Evolutionary conservation across 2,888 invertebrate genomes (phyloP), one percentile per base, ranked within the genome.

Genomic region (Megastigmus dorsalis): DNA sequence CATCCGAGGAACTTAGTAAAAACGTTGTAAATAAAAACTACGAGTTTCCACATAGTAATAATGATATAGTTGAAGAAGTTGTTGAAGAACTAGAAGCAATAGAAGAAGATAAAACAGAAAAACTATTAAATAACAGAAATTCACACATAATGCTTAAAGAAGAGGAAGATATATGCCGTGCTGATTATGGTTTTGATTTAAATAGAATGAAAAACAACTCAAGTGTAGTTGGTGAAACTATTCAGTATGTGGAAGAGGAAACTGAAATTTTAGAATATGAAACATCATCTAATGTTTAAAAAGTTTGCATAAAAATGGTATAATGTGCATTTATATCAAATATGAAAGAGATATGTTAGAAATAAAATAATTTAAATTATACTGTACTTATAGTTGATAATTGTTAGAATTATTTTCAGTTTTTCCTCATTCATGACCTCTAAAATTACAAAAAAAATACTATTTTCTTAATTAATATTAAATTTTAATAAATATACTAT

Each of bases 181-280:
- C 26, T 20, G 23, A 69, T 1, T 10, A 54, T 36, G 7, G 38
- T 13, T 43, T 59, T 2, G 43, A 36, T 52, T 33, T 15, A 2
- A 13, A 30, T 33, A 59, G 20, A 52, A 2, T 26, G 7, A 30
- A 6, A 15, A n/a, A n/a, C 28, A 38, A 36, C 30, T 15, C 20
- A 41, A 41, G 5, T 59, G 41, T 33, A n/a, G 79, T 74, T 7
- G 76, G 71, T 28, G 86, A 86, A 60, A 83, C 84, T 1, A 84
- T 87, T 73, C 86, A 87, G 30, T 88, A 88, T 38, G 86, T 88
- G 2, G 87, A 87, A 70, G 86, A 89, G 74, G 87, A 89, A 78
- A 88, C 89, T 15, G 85, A 89, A 81, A 86, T 84, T 68, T 84
- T 87, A 3, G 87, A 88, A 72, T 85, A 86, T 70, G 84, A 86